Evolutionary conservation across 2,888 invertebrate genomes (phyloP), one percentile per base, ranked within the genome.

Genomic region (Calliphora vomitoria): DNA sequence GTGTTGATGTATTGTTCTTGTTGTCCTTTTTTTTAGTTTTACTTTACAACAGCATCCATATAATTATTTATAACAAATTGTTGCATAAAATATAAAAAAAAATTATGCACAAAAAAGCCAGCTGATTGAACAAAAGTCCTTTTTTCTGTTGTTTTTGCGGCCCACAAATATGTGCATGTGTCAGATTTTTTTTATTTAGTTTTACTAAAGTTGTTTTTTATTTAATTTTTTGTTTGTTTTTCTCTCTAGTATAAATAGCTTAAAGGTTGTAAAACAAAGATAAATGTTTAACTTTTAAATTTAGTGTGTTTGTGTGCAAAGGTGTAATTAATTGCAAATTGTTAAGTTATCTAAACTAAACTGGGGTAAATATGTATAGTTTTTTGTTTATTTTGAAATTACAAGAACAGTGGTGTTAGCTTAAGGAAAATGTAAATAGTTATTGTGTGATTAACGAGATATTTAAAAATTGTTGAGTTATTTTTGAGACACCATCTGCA

Each of bases 61-160:
- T 44, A 64, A 64, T 64, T 58, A 58, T 83, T 71, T 78, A 78
- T 64, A 78, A 35, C 78, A 83, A 83, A 78, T 83, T 78, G 83
- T 83, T 83, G 83, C 83, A 83, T 78, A 66, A 78, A 83, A 69
- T 55, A 50, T 55, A 60, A 0, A 31, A 58, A 58, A 60, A 31
- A 8, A 31, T n/a, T 4, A 20, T 20, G 1, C 2, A 18, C 1
- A 44, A 25, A 44, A 4, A 20, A 20, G 18, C 8, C 62, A 41
- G 64, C 64, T 64, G 72, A 53, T 81, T 8, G 41, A 72, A 72
- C 13, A 69, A 60, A n/a, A 53, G 38, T 20, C 15, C 8, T 20
- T 50, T 62, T 13, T 60, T n/a, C n/a, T 68, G 6, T 25, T 68
- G 6, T 68, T 25, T 66, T 20, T 68, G 13, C n/a, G 25, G 13